Evolutionary conservation across 2,113 vertebrate genomes (phyloP).

Genomic region (Actenoides hombroni): DNA sequence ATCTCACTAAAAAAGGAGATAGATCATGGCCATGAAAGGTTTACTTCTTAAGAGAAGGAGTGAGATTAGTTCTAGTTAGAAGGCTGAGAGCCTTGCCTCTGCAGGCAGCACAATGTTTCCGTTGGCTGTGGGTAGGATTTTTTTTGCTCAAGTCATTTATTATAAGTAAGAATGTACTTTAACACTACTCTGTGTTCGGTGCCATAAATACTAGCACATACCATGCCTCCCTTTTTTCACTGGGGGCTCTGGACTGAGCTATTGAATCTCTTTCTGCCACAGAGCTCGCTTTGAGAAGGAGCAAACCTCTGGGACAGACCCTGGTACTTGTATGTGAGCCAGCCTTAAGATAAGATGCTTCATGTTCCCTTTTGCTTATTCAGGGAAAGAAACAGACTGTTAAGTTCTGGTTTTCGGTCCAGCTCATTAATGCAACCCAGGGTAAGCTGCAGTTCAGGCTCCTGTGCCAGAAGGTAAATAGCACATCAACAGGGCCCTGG

Average conservation of each 20-base stretch:
- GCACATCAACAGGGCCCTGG: rapidly evolving
- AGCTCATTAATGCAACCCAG: neutral
- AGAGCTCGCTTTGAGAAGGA: neutral
- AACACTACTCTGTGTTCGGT: neutral
- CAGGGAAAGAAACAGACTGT: neutral
- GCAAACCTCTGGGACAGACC: slow-evolving; percentile 1
- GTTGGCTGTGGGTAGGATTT: slow-evolving; percentile 45
- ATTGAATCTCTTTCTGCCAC: neutral
- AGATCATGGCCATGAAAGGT: neutral
- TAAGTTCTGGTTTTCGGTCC: neutral
- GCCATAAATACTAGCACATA: slow-evolving; percentile 28
- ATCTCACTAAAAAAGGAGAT: neutral
- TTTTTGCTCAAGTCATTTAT: slow-evolving; percentile 4
- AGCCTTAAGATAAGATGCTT: neutral
- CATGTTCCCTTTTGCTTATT: neutral
- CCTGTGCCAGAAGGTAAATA: neutral
- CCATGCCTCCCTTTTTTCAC: neutral
- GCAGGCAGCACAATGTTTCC: slow-evolving; percentile 26
- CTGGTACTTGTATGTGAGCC: neutral
- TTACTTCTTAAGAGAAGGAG: neutral
- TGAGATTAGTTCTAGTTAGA: neutral
- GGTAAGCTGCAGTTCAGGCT: neutral
- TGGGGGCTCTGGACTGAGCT: neutral
- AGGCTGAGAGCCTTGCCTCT: neutral
- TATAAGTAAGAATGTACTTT: slow-evolving; percentile 31